Percentiles rank a stretch among this genome's conserved stretches.
These are phyloP conservation scores for Phocoena sinus DNA, from an alignment of 2,113 vertebrate species.

Conservation along the genomic window DNA sequence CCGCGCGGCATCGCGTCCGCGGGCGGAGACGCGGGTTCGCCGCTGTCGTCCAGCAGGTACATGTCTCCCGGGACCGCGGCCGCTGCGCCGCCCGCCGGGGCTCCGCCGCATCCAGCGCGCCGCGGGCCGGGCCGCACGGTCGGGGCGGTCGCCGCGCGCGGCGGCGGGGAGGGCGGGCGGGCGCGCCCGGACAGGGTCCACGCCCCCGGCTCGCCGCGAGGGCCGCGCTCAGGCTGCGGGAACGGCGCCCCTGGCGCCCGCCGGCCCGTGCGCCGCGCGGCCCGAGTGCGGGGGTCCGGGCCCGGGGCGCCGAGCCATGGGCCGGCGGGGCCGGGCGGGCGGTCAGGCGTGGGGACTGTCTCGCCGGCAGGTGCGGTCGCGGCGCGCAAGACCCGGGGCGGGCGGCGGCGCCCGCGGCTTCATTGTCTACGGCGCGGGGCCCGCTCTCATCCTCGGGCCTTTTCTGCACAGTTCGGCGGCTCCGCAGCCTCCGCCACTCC, in stretches of 20 bases:
- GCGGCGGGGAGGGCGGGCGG: background rate
- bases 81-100: background rate
- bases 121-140: background rate
- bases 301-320: slow-evolving; percentile 38
- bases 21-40: slow-evolving; percentile 76
- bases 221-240: slow-evolving; percentile 42
- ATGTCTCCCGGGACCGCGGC: slow-evolving; percentile 71
- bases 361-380: slow-evolving; percentile 55
- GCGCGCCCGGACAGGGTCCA: background rate
- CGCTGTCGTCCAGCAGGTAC: slow-evolving; percentile 87
- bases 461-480: background rate
- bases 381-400: background rate
- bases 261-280: background rate
- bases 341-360: slow-evolving; percentile 15
- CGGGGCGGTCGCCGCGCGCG: background rate
- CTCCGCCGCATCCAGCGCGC: slow-evolving; percentile 9
- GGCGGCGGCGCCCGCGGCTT: slow-evolving; percentile 54
- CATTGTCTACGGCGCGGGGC: slow-evolving; percentile 74
- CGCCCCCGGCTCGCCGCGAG: slow-evolving; percentile 6
- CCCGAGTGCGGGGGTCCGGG: slow-evolving; percentile 24
- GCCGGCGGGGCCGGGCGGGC: background rate
- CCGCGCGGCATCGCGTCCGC: slow-evolving; percentile 85
- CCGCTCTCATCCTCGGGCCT: background rate
- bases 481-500: slow-evolving; percentile 9
- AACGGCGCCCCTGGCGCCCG: slow-evolving; percentile 11